phyloP scores from a whole-genome alignment of 1,140 invertebrate species.

The Pseudachorutes palmiensis region DNA sequence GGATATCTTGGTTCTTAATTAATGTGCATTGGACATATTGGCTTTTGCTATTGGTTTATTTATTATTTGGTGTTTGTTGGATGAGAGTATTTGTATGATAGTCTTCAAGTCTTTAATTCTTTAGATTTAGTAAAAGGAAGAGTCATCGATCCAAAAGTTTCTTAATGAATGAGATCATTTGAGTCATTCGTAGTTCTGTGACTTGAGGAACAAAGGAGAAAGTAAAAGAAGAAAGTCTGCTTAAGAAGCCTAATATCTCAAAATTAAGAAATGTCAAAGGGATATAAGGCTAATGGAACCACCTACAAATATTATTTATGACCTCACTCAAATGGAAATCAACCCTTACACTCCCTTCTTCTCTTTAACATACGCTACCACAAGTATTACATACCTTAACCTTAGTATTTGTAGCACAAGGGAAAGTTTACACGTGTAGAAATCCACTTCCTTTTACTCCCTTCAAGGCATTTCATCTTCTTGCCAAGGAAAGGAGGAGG shows the following conservation, averaged over 20 bases:
- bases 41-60: too few species aligned
- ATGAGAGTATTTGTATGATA: too few species aligned
- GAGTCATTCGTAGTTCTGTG: not conserved
- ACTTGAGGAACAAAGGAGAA: not conserved
- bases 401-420: not conserved
- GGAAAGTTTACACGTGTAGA: constrained; percentile 7
- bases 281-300: not conserved
- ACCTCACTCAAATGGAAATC: not conserved
- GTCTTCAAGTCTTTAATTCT: too few species aligned
- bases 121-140: too few species aligned
- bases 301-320: constrained; percentile 10
- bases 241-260: constrained; percentile 3
- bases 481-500: not conserved
- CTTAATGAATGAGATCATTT: not conserved
- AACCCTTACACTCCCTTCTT: not conserved
- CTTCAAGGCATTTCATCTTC: constrained; percentile 7
- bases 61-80: too few species aligned
- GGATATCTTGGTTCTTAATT: too few species aligned
- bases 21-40: too few species aligned
- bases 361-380: too few species aligned
- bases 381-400: too few species aligned
- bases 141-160: too few species aligned
- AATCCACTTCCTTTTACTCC: constrained; percentile 1
- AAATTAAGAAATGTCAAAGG: constrained; percentile 7
- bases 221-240: not conserved